Evolutionary conservation across 2,113 vertebrate species (phyloP), one percentile per base, ranked within the genome.

Genomic region (Cyanocitta stelleri): DNA sequence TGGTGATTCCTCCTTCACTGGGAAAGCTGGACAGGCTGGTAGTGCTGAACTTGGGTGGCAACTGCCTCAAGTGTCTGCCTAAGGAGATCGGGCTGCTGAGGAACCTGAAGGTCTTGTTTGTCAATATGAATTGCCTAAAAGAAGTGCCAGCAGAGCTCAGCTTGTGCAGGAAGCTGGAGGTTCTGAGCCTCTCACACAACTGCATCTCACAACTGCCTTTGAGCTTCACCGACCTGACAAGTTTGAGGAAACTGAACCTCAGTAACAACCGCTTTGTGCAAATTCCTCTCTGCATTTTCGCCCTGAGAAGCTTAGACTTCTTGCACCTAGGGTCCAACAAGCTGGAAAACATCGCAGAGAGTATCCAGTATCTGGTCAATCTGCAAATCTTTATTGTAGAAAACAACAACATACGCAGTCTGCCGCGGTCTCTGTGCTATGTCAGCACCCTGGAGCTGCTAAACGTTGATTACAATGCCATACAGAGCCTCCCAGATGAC

Each of bases 171-270:
- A 97, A 97, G 63, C 94, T 99, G 92, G 98, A 99, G 76, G 99
- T 99, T 35, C 97, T 99, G 87, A 99, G 99, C 74, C 85, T 99
- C 94, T 99, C 99, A 0, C 98, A 99, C 96, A 99, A 99, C 96
- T 95, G 97, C 87, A 98, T 99, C 74, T 98, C 98, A 0, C 97
- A 98, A 30, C 98, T 99, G 7, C 99, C 99, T 2, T 90, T 97
- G 78, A 98, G 98, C 93, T 93, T 99, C 67, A 98, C 97, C 0
- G 95, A 98, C 75, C 97, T 99, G 93, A 96, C 93, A 26, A 98
- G 79, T 19, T 96, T 99, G 73, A 97, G 95, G 94, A 99, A 99
- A 87, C 98, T 99, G 86, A 99, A 99, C 96, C 98, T 99, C 15
- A 99, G 99, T 95, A 98, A 99, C 97, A 99, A 99, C 87, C 91